These are phyloP conservation scores for Cepaea nemoralis DNA, from an alignment of 1,140 invertebrate species.

Conservation along the genomic window DNA sequence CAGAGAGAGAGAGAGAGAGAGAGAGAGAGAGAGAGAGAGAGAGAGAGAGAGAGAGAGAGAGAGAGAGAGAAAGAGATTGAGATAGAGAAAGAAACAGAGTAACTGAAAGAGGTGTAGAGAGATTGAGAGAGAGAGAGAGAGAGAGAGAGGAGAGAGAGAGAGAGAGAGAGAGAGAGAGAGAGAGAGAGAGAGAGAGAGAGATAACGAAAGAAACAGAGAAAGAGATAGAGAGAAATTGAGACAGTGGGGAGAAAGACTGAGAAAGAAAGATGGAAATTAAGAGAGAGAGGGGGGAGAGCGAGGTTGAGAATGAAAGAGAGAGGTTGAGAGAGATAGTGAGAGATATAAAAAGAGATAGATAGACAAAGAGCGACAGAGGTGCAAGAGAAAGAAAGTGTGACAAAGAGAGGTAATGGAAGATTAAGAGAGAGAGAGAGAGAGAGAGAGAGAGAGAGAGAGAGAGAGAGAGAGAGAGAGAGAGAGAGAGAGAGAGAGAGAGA, in stretches of 20 bases:
- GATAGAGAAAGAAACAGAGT: not conserved
- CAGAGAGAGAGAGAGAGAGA: not conserved
- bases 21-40: not conserved
- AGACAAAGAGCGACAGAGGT: not conserved
- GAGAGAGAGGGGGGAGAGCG: not conserved
- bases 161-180: slow-evolving; percentile 27
- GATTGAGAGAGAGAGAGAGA: not conserved
- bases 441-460: not conserved
- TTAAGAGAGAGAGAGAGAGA: slow-evolving; percentile 16
- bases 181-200: slow-evolving; percentile 35
- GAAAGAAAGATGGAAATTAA: slow-evolving; percentile 13
- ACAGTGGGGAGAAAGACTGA: not conserved
- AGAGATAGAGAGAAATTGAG: not conserved
- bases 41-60: not conserved
- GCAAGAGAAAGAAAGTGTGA: not conserved
- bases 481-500: slow-evolving; percentile 32
- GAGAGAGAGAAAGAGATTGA: not conserved
- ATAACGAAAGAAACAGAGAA: not conserved
- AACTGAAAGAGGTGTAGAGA: no score
- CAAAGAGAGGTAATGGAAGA: slow-evolving; percentile 3
- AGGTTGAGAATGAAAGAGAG: not conserved
- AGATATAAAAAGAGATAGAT: not conserved
- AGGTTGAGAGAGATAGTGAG: not conserved
- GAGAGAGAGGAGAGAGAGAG: slow-evolving; percentile 17
- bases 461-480: slow-evolving; percentile 24